These are phyloP conservation scores for Catostylus mosaicus DNA, from an alignment of 30 jellyfish, hydroid and myxozoan genomes.

Conservation along the genomic window DNA sequence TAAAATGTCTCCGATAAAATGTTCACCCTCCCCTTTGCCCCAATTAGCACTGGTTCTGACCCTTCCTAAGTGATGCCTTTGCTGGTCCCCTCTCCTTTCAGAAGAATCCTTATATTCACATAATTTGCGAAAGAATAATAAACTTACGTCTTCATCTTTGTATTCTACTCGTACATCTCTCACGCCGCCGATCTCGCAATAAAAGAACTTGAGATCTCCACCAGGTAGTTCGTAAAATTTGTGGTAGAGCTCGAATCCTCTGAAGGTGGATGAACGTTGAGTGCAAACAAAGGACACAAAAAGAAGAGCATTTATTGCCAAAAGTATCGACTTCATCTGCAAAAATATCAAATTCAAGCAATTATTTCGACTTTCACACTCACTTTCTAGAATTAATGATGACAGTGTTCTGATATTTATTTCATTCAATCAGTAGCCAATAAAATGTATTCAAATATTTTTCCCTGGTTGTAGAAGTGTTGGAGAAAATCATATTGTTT, in stretches of 20 bases:
- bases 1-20: too few relatives aligned
- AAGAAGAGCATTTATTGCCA: constrained; percentile 8
- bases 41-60: too few relatives aligned
- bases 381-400: too few relatives aligned
- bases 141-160: constrained; percentile 5
- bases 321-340: not conserved
- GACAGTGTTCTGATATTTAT: too few relatives aligned
- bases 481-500: too few relatives aligned
- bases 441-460: too few relatives aligned
- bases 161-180: constrained; percentile 38
- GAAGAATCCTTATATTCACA: too few relatives aligned
- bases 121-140: not conserved
- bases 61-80: not conserved
- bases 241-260: constrained; percentile 23
- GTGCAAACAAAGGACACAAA: not conserved
- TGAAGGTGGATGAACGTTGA: not conserved
- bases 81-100: not conserved
- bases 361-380: too few relatives aligned
- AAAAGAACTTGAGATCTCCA: constrained; percentile 37
- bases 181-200: constrained; percentile 16
- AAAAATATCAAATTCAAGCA: too few relatives aligned
- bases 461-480: too few relatives aligned
- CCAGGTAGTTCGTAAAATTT: constrained; percentile 32
- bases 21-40: too few relatives aligned
- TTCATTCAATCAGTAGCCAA: too few relatives aligned